Base-by-base conservation (phyloP, 2,888 invertebrate species). In the Brachypterus glaber region DNA sequence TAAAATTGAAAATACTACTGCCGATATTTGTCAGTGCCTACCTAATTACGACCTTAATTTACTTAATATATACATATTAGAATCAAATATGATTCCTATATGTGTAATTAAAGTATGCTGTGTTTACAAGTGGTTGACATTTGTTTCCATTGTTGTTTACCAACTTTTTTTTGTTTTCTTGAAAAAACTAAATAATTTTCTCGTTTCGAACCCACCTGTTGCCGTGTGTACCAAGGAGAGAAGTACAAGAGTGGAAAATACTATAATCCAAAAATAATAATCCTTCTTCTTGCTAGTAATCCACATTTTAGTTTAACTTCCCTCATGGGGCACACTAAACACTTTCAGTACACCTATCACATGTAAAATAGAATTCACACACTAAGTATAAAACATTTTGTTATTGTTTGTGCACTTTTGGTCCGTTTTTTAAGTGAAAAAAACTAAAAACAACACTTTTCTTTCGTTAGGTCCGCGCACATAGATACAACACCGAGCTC, bases 221-320 rank as follows among this genome's bases (percentile, higher is more conserved):
- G 72, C 72, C 55, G 68, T 65, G 49, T 68, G 67, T 54, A 72
- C 67, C 57, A 69, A 65, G 55, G 69, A 68, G 62, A 63, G 70
- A 57, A 63, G 67, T 48, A 59, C 38, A 48, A 72, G 59, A 50
- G 65, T 61, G 54, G 69, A 64, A 62, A 70, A 64, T 67, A 71
- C 68, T 67, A 66, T 71, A 74, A 76, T 76, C 74, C 76, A 73
- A 73, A 73, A 72, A 71, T 49, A 41, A 45, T 75, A 74, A 73
- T 74, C 75, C 74, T 73, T 70, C 70, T 52, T 55, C 50, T 71
- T 71, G 72, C 75, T 73, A 69, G 73, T 74, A 71, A 76, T 75
- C 75, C 76, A 74, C 76, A 76, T 77, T 73, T 73, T 76, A 57
- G 53, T 50, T 50, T 58, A 56, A 60, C 55, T 57, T 57, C 63